A percentile compares a stretch with the other conserved stretches of the same genome.
These are phyloP conservation scores for Tachycineta bicolor DNA, from an alignment of 2,113 vertebrate species.

Conservation along the genomic window DNA sequence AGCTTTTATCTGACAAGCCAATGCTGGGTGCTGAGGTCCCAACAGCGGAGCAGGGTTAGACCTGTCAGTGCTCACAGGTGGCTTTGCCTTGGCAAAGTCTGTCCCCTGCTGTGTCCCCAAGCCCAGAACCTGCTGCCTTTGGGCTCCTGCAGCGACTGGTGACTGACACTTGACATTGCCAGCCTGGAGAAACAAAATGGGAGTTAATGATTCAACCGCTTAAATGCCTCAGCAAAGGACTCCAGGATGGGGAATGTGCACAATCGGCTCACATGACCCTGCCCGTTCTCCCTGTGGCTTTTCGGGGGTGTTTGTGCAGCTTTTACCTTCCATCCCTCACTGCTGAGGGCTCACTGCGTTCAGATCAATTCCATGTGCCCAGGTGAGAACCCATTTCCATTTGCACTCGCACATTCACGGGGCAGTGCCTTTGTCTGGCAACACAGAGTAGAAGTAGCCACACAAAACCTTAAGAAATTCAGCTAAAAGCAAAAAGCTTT, in stretches of 20 bases:
- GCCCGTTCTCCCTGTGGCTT: background rate
- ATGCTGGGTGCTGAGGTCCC: background rate
- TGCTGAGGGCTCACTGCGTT: background rate
- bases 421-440: background rate
- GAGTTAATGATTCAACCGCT: conserved; percentile 66
- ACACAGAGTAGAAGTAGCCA: background rate
- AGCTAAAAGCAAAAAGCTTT: background rate
- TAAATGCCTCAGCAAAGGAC: background rate
- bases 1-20: accelerated
- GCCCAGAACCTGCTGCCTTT: background rate
- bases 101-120: background rate
- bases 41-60: background rate
- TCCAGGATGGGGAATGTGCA: background rate
- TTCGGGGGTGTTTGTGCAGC: background rate
- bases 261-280: conserved; percentile 43
- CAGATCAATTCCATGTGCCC: background rate
- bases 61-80: background rate
- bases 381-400: background rate
- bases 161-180: conserved; percentile 46
- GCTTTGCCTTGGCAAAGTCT: background rate
- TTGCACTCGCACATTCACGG: background rate
- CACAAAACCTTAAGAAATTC: background rate
- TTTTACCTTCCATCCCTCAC: background rate
- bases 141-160: background rate
- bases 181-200: background rate